Evolutionary conservation across 2,797 vertebrate species (phyloP), one percentile per base, ranked within the genome.

Genomic region (Poliocrania exsul): DNA sequence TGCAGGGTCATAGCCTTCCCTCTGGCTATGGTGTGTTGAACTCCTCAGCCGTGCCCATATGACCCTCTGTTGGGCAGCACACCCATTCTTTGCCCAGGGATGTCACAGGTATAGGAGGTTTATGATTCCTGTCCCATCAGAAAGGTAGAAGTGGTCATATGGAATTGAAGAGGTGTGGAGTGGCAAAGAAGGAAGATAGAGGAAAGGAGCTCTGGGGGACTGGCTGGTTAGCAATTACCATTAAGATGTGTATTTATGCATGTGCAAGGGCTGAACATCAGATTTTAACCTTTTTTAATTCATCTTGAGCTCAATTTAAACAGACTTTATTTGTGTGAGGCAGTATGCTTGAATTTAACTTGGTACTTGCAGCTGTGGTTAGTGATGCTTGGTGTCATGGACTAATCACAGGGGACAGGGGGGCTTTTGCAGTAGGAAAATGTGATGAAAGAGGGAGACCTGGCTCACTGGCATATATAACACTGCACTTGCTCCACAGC

Each of bases 371-470:
- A 56, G n/a, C 61, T 82, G 31, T 58, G 47, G 58, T 62, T 78
- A 66, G 44, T 57, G 64, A 58, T 62, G 56, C 70, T 80, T 0
- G 0, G 28, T 51, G 64, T 57, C 35, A 5, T 47, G 81, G 33
- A 28, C 29, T 50, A 47, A n/a, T 35, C 20, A 2, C 0, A 42
- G 62, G 42, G 31, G 23, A 6, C 1, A n/a, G 8, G 29, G 25
- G 18, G 13, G 26, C 60, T 90, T 79, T 49, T 86, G 51, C 33
- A 5, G 6, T 10, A 60, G 54, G n/a, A 60, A 50, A 33, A 24
- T 15, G 56, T 16, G 29, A 42, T 67, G 46, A 17, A 42, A 53
- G 56, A n/a, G 31, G 29, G 56, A 75, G 42, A 61, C 16, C 31
- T 88, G 74, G 33, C 86, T 88, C 29, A 26, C 28, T 82, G 54